phyloP scores from a whole-genome alignment of 2,113 vertebrate species.

The Chunga burmeisteri region DNA sequence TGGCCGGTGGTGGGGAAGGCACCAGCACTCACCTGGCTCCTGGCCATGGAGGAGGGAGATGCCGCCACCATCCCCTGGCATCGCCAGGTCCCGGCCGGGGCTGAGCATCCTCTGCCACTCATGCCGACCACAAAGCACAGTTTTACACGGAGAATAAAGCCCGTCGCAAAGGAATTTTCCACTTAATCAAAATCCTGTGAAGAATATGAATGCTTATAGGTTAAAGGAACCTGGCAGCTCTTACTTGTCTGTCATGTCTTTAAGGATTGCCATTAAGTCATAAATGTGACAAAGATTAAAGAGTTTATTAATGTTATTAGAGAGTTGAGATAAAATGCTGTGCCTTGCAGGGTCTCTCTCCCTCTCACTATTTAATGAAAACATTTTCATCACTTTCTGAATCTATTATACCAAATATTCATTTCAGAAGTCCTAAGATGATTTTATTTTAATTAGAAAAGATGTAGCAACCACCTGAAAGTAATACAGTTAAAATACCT shows the following conservation, averaged over 20 bases:
- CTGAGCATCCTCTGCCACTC: neutral
- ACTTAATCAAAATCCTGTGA: slow-evolving; percentile 16
- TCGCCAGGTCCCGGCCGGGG: rapidly evolving
- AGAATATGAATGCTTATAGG: slow-evolving; percentile 17
- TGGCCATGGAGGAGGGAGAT: neutral
- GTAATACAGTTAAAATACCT: slow-evolving; percentile 53
- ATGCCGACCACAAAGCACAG: rapidly evolving
- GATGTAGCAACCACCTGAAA: slow-evolving; percentile 65
- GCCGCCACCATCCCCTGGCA: neutral
- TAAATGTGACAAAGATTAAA: slow-evolving; percentile 79
- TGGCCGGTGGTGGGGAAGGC: rapidly evolving
- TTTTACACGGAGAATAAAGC: neutral
- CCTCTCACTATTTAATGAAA: slow-evolving; percentile 74
- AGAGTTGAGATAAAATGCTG: slow-evolving; percentile 75
- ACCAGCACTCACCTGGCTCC: neutral
- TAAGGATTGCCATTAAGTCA: slow-evolving; percentile 76
- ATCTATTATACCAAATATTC: slow-evolving; percentile 74
- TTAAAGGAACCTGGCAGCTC: slow-evolving; percentile 62
- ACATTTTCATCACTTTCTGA: slow-evolving; percentile 78
- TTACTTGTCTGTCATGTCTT: slow-evolving; percentile 69
- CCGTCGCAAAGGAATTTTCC: neutral
- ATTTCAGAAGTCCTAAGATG: slow-evolving; percentile 71
- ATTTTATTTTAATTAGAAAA: slow-evolving; percentile 79
- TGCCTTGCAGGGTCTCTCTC: slow-evolving; percentile 78
- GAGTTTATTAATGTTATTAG: slow-evolving; percentile 81